Percentiles rank a stretch among this genome's conserved stretches.
phyloP scores from a whole-genome alignment of 2,113 vertebrate species.

The Agapornis roseicollis region DNA sequence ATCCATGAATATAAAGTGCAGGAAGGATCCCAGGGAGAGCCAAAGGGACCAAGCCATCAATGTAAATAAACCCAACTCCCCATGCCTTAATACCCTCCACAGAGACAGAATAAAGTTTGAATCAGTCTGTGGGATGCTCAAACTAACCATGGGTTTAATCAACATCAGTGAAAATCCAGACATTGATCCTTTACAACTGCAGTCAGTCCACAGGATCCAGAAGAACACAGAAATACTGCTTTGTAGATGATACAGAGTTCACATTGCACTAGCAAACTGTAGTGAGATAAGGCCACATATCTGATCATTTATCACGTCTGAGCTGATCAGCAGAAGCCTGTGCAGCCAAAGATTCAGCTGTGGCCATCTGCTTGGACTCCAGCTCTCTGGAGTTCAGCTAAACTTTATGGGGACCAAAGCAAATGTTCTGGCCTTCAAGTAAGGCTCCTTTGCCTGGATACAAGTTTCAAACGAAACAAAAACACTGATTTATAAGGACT shows the following conservation, averaged over 20 bases:
- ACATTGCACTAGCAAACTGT: not conserved
- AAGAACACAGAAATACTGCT: not conserved
- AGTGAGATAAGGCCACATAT: not conserved
- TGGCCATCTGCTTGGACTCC: not conserved
- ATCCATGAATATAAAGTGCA: rapidly evolving
- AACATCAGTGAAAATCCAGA: not conserved
- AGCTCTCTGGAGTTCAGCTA: not conserved
- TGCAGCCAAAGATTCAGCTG: not conserved
- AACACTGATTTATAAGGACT: not conserved
- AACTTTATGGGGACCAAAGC: not conserved
- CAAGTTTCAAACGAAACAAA: not conserved
- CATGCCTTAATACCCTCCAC: not conserved
- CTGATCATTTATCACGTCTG: not conserved
- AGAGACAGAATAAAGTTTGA: not conserved
- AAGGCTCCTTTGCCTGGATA: not conserved
- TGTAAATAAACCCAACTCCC: not conserved
- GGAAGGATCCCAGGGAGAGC: not conserved
- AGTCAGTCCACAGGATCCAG: not conserved
- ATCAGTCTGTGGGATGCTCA: not conserved
- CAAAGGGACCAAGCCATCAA: not conserved
- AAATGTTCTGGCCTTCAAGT: not conserved
- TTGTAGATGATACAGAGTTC: not conserved
- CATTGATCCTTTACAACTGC: not conserved
- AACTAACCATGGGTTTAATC: not conserved
- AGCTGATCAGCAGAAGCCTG: not conserved